Base-by-base conservation (phyloP, 2,888 invertebrate genomes). In the Acleris laterana region DNA sequence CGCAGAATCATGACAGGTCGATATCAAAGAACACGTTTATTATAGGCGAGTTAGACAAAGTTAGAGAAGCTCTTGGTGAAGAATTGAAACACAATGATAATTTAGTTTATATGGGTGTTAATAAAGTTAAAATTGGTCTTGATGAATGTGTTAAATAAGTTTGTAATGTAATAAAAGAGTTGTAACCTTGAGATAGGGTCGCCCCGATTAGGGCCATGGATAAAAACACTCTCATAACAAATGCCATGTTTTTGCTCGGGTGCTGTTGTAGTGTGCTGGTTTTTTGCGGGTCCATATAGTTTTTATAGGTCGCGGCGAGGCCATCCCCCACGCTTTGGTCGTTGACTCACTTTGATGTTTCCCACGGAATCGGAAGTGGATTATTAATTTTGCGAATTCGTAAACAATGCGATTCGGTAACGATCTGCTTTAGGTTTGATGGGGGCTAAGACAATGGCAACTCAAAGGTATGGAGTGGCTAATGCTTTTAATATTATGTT, bases 291-390 rank as follows among this genome's bases (percentile, higher is more conserved):
- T 76, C 77, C 80, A 79, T 84, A 74, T 79, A 71, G 81, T 84
- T 91, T 66, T 88, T 92, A 92, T 92, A 92, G 85, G 80, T 83
- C 80, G 82, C 60, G 64, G 68, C 87, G 89, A 92, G 91, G 91
- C 77, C 89, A 72, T 74, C 80, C 83, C 89, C 89, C 88, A 90
- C 89, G 79, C 84, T 38, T 38, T 13, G 61, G 64, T 57, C 55
- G 71, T 80, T 79, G 84, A 83, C 80, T 78, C 53, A 70, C 46
- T 63, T 68, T 71, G 77, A 81, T 66, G 80, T 71, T 72, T 88
- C 87, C 83, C 85, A 84, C 89, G 87, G 87, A 88, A 85, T 81
- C 76, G 60, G 50, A 69, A 69, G 63, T 13, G 13, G 38, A 38
- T 64, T 57, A 55, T 62, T 62, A 53, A 67, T 46, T 71, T 72